These are phyloP conservation scores for Agrotis exclamationis DNA, from an alignment of 2,888 invertebrate genomes.

Conservation along the genomic window DNA sequence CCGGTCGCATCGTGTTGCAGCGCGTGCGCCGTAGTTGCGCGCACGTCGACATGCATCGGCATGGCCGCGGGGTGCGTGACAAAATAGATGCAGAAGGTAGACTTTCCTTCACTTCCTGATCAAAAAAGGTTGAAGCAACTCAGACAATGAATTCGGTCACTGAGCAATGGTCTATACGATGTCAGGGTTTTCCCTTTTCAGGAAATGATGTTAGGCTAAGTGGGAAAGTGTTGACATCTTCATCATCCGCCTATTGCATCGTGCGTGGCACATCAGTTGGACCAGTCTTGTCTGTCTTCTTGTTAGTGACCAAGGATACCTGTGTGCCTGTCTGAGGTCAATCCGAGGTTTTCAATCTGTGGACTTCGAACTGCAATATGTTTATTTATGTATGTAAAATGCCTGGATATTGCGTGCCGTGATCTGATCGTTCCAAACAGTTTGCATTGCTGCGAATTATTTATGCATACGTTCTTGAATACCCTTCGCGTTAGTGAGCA, in stretches of 20 bases:
- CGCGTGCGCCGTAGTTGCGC: constrained; percentile 61
- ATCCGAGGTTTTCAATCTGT: background rate
- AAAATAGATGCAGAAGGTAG: constrained; percentile 57
- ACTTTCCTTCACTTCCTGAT: background rate
- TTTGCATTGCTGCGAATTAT: constrained; percentile 7
- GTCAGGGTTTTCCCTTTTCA: background rate
- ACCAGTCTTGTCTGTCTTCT: background rate
- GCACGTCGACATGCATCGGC: constrained; percentile 41
- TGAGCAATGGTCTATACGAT: background rate
- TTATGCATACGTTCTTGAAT: constrained; percentile 31
- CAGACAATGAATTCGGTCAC: background rate
- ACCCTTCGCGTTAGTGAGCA: constrained; percentile 35
- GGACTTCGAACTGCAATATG: background rate
- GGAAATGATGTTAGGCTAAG: background rate
- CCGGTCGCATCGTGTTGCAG: constrained; percentile 61
- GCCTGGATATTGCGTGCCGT: constrained; percentile 5
- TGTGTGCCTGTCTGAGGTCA: background rate
- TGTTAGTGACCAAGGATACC: background rate
- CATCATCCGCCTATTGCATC: constrained; percentile 1
- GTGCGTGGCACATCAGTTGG: too few relatives aligned
- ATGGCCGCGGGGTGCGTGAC: constrained; percentile 63
- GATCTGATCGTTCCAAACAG: constrained; percentile 21
- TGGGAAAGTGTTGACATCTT: background rate
- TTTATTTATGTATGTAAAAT: background rate
- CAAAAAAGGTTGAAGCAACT: background rate